Evolutionary conservation across 2,888 invertebrate species (phyloP).

Genomic region (Chesias legatella): DNA sequence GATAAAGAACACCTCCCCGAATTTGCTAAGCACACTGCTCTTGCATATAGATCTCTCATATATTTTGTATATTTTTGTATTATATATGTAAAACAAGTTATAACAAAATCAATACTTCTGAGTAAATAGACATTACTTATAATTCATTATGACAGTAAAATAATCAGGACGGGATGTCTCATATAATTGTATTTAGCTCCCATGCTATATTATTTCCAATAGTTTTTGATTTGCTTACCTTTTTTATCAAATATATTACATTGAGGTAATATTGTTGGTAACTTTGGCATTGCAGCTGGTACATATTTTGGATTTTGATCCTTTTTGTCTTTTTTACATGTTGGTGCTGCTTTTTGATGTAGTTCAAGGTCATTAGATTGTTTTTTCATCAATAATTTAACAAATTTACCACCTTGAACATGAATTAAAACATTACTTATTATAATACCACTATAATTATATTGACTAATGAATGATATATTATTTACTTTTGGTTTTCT

Average conservation of each 20-base stretch:
- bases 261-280: constrained; percentile 57
- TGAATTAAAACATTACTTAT: not conserved
- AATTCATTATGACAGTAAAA: no score
- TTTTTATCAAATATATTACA: constrained; percentile 48
- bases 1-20: no score
- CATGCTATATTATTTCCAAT: no score
- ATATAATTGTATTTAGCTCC: no score
- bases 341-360: no score
- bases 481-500: constrained; percentile 53
- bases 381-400: constrained; percentile 51
- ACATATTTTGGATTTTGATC: constrained; percentile 18
- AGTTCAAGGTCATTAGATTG: constrained; percentile 37
- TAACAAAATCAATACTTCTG: no score
- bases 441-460: not conserved
- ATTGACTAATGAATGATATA: not conserved
- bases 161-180: no score
- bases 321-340: not conserved
- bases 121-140: no score
- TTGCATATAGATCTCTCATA: no score
- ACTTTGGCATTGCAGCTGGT: constrained; percentile 32
- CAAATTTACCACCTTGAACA: constrained; percentile 52
- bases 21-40: no score
- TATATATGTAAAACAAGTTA: constrained; percentile 1
- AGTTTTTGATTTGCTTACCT: constrained; percentile 38
- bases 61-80: no score